These are phyloP conservation scores for Leptinotarsa texana DNA, from an alignment of 1,140 invertebrate species.

Conservation along the genomic window DNA sequence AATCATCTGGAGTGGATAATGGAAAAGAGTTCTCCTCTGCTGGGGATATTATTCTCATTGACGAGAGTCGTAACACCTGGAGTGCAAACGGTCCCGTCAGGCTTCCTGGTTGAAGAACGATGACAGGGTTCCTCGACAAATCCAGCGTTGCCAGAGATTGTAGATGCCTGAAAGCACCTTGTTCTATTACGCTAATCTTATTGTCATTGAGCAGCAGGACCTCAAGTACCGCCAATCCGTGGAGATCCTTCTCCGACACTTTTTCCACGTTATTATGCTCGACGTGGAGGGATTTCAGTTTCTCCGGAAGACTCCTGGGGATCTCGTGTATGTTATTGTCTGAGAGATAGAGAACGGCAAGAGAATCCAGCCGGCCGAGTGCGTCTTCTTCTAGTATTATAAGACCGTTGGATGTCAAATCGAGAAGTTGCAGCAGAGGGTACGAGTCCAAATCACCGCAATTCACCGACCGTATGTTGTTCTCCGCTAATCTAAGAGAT, in stretches of 20 bases:
- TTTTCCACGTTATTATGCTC: slow-evolving; percentile 66
- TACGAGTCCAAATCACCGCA: slow-evolving; percentile 90
- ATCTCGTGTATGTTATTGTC: slow-evolving; percentile 71
- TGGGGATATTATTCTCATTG: slow-evolving; percentile 64
- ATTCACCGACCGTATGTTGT: slow-evolving; percentile 65
- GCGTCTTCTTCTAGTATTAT: slow-evolving; percentile 82
- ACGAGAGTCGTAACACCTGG: slow-evolving; percentile 68
- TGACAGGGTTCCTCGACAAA: slow-evolving; percentile 77
- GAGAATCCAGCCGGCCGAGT: slow-evolving; percentile 76
- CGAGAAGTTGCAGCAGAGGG: slow-evolving; percentile 77
- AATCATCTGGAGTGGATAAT: slow-evolving; percentile 67
- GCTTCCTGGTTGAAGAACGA: slow-evolving; percentile 66
- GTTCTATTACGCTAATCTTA: slow-evolving; percentile 66
- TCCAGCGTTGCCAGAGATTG: slow-evolving; percentile 70
- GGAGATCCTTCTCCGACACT: slow-evolving; percentile 69
- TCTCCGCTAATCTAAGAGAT: slow-evolving; percentile 76
- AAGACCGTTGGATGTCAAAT: slow-evolving; percentile 80
- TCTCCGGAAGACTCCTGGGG: slow-evolving; percentile 69
- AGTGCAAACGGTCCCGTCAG: slow-evolving; percentile 69
- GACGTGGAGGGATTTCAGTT: slow-evolving; percentile 65
- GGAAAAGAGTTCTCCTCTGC: slow-evolving; percentile 70
- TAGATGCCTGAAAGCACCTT: slow-evolving; percentile 70
- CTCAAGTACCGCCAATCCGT: slow-evolving; percentile 70
- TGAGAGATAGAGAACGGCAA: slow-evolving; percentile 78
- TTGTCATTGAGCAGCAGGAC: slow-evolving; percentile 72